A percentile compares a stretch with the other conserved stretches of the same genome.
Evolutionary conservation across 2,888 invertebrate species (phyloP).

Genomic region (Erebia palarica): DNA sequence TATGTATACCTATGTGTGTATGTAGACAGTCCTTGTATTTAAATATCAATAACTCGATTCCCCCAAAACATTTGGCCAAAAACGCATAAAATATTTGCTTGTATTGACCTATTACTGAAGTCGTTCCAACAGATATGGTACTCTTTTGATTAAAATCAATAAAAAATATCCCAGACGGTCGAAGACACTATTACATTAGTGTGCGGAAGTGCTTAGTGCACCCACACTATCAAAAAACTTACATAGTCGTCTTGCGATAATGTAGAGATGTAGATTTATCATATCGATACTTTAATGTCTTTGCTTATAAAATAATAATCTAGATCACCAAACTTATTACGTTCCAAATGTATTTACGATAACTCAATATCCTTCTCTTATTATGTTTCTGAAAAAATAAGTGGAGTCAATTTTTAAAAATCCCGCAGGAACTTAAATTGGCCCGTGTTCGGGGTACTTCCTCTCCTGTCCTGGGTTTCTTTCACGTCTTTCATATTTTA

Average conservation of each 20-base stretch:
- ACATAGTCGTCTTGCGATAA: conserved; percentile 8
- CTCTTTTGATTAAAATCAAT: conserved; percentile 26
- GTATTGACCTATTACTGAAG: not conserved
- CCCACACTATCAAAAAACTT: conserved; percentile 8
- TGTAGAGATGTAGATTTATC: conserved; percentile 2
- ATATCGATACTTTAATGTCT: not conserved
- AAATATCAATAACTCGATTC: not conserved
- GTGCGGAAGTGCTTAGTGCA: conserved; percentile 29
- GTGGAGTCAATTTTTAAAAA: too few species aligned
- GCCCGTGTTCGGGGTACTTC: too few species aligned
- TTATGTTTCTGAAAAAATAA: too few species aligned
- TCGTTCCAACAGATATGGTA: conserved; percentile 1
- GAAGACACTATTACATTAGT: conserved; percentile 22
- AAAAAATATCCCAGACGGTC: conserved; percentile 40
- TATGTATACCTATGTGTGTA: not conserved
- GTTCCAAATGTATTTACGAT: too few species aligned
- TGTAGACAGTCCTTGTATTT: not conserved
- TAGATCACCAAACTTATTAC: too few species aligned
- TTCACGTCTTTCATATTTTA: too few species aligned
- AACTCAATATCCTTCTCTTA: too few species aligned
- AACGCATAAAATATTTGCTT: not conserved
- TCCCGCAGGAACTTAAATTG: too few species aligned
- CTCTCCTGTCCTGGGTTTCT: too few species aligned
- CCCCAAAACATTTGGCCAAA: not conserved
- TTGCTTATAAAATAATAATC: not conserved